phyloP scores from a whole-genome alignment of 1,140 invertebrate genomes.

The Drosophila azteca region DNA sequence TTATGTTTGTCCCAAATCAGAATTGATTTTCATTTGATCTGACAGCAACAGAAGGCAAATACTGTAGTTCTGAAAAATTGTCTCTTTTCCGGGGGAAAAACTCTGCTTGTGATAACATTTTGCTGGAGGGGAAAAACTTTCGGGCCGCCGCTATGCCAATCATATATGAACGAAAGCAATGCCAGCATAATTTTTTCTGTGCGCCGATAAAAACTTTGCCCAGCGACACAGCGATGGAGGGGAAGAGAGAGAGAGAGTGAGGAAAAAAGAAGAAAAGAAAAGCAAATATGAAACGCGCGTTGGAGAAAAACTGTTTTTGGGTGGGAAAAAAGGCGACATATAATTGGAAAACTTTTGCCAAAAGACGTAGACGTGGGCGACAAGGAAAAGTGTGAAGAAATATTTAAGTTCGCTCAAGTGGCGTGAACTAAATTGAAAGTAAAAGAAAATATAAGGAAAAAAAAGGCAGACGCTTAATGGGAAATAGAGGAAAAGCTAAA shows the following conservation, averaged over 20 bases:
- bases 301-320: slow-evolving; percentile 46
- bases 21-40: slow-evolving; percentile 25
- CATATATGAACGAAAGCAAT: slow-evolving; percentile 60
- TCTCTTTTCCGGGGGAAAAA: slow-evolving; percentile 13
- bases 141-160: slow-evolving; percentile 49
- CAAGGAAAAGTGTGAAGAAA: slow-evolving; percentile 75
- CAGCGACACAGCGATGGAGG: not conserved
- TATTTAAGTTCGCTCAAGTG: slow-evolving; percentile 71
- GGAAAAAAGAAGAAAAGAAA: slow-evolving; percentile 20
- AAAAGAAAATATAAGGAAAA: slow-evolving; percentile 31
- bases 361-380: slow-evolving; percentile 53
- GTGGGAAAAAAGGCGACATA: slow-evolving; percentile 56
- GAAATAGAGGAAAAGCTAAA: slow-evolving; percentile 5
- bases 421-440: slow-evolving; percentile 52
- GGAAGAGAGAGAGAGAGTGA: not conserved
- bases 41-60: slow-evolving; percentile 1
- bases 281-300: slow-evolving; percentile 48
- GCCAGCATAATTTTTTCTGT: slow-evolving; percentile 65
- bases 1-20: slow-evolving; percentile 2
- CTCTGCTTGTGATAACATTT: slow-evolving; percentile 50
- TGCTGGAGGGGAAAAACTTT: slow-evolving; percentile 52
- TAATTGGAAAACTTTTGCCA: slow-evolving; percentile 76
- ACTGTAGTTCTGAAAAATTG: slow-evolving; percentile 19
- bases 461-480: slow-evolving; percentile 10
- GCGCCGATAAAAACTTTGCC: slow-evolving; percentile 73